Conservation (phyloP, 2,888 invertebrate species). For the Isotomurus palustris region DNA sequence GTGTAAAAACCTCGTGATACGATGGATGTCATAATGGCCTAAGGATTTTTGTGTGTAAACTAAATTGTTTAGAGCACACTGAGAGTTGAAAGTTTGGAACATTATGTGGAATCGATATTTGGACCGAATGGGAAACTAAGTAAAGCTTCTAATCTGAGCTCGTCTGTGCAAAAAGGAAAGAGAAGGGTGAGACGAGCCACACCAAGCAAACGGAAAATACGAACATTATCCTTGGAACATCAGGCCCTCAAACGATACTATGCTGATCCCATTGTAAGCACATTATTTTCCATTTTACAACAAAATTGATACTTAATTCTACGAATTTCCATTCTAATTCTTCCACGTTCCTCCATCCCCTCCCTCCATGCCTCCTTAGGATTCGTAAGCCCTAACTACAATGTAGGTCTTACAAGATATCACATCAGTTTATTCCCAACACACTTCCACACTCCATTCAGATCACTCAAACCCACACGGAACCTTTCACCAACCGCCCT, state of each 20-base stretch:
- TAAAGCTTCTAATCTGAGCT: slow-evolving; percentile 51
- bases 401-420: too few species aligned
- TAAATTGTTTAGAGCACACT: slow-evolving; percentile 60
- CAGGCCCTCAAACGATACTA: slow-evolving; percentile 44
- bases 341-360: too few species aligned
- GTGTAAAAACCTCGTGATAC: too few species aligned
- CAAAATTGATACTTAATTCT: slow-evolving; percentile 7
- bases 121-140: slow-evolving; percentile 72
- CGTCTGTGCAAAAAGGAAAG: slow-evolving; percentile 25
- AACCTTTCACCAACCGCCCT: too few species aligned
- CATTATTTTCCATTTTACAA: slow-evolving; percentile 6
- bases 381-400: too few species aligned
- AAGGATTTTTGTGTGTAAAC: neutral
- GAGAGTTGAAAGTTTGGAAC: slow-evolving; percentile 81
- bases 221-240: slow-evolving; percentile 40
- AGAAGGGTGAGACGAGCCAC: slow-evolving; percentile 40
- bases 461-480: too few species aligned
- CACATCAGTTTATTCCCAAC: too few species aligned
- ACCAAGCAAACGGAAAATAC: slow-evolving; percentile 42
- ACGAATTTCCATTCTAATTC: too few species aligned
- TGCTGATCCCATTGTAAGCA: slow-evolving; percentile 45
- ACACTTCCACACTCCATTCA: too few species aligned
- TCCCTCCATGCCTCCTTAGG: too few species aligned
- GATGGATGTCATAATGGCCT: too few species aligned
- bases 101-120: slow-evolving; percentile 74